phyloP scores from a whole-genome alignment of 2,113 vertebrate genomes.

The Podarcis muralis region DNA sequence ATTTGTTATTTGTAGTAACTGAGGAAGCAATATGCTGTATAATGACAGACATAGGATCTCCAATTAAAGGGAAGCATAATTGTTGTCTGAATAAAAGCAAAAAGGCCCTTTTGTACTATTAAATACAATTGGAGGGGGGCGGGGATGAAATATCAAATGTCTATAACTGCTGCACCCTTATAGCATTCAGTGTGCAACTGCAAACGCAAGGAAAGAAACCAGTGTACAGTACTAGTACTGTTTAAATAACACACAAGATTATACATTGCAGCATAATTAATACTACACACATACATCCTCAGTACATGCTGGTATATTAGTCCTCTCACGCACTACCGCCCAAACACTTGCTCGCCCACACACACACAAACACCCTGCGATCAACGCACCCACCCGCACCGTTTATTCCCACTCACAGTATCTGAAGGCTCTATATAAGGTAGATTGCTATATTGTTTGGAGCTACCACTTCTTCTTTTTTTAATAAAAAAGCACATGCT shows the following conservation, averaged over 20 bases:
- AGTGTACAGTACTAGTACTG: constrained; percentile 93
- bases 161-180: constrained; percentile 78
- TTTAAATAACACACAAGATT: constrained; percentile 91
- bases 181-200: constrained; percentile 83
- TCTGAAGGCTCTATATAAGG: constrained; percentile 88
- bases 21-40: constrained; percentile 67
- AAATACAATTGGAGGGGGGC: constrained; percentile 39
- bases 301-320: constrained; percentile 84
- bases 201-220: constrained; percentile 82
- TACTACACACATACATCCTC: constrained; percentile 83
- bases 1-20: constrained; percentile 38
- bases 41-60: constrained; percentile 62
- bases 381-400: constrained; percentile 64
- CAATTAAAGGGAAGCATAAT: constrained; percentile 64
- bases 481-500: constrained; percentile 86
- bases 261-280: constrained; percentile 88
- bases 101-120: constrained; percentile 68
- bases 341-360: constrained; percentile 30
- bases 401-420: constrained; percentile 83
- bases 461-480: constrained; percentile 77
- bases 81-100: constrained; percentile 69
- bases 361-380: constrained; percentile 63
- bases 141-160: constrained; percentile 69
- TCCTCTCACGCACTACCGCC: constrained; percentile 60
- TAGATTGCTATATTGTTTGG: constrained; percentile 85